Conservation (phyloP, 2,888 invertebrate genomes). For the Heteromyza rotundicornis region DNA sequence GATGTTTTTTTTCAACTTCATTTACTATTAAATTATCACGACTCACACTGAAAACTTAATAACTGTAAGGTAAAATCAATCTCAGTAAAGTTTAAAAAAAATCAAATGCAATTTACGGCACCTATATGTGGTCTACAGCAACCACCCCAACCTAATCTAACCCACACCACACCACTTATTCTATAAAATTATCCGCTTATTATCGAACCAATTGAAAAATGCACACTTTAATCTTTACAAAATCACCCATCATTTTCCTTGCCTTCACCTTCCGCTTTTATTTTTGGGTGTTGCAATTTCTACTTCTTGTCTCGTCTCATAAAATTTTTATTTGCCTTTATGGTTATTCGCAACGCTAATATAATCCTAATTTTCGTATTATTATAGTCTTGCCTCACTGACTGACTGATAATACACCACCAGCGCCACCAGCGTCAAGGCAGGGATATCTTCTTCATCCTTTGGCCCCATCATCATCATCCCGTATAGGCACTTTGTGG, state of each 20-base stretch:
- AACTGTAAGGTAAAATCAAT: no score
- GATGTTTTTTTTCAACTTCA: no score
- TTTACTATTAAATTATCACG: no score
- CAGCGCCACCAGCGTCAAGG: no score
- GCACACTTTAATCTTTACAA: background rate
- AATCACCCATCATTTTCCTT: background rate
- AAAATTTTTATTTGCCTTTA: background rate
- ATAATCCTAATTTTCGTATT: conserved; percentile 4
- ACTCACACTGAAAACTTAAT: background rate
- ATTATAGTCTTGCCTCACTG: background rate
- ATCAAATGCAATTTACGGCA: background rate
- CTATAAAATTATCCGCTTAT: no score
- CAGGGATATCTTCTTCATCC: background rate
- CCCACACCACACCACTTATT: background rate
- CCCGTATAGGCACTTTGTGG: no score
- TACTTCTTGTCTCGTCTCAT: background rate
- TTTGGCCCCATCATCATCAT: background rate
- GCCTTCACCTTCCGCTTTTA: background rate
- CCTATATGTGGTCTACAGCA: background rate
- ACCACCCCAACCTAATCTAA: background rate
- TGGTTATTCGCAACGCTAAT: background rate
- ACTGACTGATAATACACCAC: no score
- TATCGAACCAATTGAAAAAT: background rate
- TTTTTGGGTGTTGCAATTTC: background rate
- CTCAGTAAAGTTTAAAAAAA: no score